Percentiles rank a stretch among this genome's conserved stretches.
phyloP scores from a whole-genome alignment of 1,140 invertebrate species.

The Chironomus striatipennis region DNA sequence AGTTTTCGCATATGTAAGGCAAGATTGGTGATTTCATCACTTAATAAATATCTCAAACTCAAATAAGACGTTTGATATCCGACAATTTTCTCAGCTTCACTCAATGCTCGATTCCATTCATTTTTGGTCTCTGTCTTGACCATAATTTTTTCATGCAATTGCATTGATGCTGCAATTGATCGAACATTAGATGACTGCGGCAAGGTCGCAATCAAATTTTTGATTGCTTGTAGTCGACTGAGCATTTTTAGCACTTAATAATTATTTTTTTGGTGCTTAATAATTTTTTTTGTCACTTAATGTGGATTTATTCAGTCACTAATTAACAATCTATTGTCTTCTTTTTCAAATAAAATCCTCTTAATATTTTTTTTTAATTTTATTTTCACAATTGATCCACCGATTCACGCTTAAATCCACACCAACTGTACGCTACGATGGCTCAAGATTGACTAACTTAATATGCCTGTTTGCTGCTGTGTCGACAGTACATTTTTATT shows the following conservation, averaged over 20 bases:
- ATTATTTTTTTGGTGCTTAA: too few species aligned
- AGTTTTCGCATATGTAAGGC: constrained; percentile 84
- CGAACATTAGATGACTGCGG: not conserved
- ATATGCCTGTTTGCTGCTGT: not conserved
- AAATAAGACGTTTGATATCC: constrained; percentile 93
- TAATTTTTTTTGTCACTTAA: not conserved
- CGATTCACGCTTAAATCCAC: not conserved
- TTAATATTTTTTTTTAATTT: not conserved
- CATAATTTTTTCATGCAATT: constrained; percentile 21
- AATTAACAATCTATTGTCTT: not conserved
- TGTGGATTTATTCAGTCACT: not conserved
- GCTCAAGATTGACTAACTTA: not conserved
- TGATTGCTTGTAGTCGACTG: not conserved
- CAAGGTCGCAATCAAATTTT: not conserved
- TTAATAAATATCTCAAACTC: constrained; percentile 78
- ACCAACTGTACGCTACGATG: not conserved
- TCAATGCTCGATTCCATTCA: constrained; percentile 84
- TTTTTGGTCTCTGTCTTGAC: constrained; percentile 45
- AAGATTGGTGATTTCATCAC: constrained; percentile 90
- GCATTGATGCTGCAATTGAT: not conserved
- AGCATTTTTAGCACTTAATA: not conserved
- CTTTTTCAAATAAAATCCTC: not conserved
- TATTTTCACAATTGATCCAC: too few species aligned
- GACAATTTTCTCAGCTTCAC: constrained; percentile 91
- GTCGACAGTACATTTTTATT: too few species aligned